These are phyloP conservation scores for Rallus crepitans DNA, from an alignment of 2,797 vertebrate genomes.

Conservation along the genomic window DNA sequence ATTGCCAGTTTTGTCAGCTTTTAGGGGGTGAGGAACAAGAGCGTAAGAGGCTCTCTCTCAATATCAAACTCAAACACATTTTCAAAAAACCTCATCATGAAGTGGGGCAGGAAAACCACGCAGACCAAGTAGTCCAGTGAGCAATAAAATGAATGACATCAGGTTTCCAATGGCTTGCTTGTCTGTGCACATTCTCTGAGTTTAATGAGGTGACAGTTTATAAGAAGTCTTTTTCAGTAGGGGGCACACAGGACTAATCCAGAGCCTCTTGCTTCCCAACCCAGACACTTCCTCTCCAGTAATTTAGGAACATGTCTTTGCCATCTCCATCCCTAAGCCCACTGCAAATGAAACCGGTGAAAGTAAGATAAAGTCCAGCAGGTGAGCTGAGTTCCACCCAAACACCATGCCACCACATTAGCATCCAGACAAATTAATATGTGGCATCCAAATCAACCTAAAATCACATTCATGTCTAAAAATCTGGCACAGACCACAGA, in stretches of 20 bases:
- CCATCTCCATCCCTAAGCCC: neutral
- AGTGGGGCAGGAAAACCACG: neutral
- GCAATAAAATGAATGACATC: neutral
- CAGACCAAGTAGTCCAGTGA: neutral
- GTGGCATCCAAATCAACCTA: neutral
- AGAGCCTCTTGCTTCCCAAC: neutral
- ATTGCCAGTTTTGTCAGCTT: neutral
- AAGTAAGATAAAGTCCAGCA: neutral
- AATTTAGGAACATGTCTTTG: neutral
- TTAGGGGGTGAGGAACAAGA: neutral
- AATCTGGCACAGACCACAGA: neutral
- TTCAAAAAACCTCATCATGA: neutral
- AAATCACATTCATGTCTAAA: neutral
- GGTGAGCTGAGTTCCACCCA: neutral
- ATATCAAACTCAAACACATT: neutral
- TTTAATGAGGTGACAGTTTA: neutral
- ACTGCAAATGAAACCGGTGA: neutral
- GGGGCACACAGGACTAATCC: neutral
- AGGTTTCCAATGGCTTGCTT: fast-evolving
- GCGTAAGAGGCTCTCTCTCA: neutral
- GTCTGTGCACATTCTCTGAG: neutral
- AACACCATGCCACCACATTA: fast-evolving
- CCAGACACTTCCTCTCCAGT: neutral
- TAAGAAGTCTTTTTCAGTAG: neutral
- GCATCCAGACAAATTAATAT: neutral